Conservation (phyloP, 2,888 invertebrate genomes). For the Ectemnius lituratus region DNA sequence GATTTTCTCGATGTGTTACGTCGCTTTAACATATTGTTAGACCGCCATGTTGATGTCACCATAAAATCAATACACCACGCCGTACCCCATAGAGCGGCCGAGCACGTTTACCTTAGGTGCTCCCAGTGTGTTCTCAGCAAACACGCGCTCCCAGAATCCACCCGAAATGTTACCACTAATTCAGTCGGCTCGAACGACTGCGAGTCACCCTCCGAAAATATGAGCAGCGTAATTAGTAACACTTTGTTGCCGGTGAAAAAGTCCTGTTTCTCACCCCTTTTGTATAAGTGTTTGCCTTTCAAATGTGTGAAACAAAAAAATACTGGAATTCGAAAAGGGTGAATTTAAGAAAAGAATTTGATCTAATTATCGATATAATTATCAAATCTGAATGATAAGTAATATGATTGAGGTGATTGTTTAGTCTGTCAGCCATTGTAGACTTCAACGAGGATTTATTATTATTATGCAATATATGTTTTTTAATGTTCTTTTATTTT, state of each 20-base stretch:
- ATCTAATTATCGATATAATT: no score
- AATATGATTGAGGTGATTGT: no score
- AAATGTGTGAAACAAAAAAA: no score
- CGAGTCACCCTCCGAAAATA: background rate
- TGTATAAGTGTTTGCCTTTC: no score
- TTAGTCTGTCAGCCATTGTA: no score
- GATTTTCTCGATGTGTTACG: conserved; percentile 7
- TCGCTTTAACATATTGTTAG: conserved; percentile 50
- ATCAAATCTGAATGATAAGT: no score
- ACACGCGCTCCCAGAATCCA: background rate
- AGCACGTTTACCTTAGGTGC: background rate
- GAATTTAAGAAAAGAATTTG: no score
- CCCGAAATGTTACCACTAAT: conserved; percentile 1
- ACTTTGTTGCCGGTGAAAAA: background rate
- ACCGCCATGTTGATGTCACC: conserved; percentile 48
- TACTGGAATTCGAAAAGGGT: no score
- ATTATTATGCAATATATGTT: no score
- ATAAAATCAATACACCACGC: conserved; percentile 57
- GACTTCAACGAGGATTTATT: no score
- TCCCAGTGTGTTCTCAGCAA: background rate
- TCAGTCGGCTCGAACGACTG: background rate
- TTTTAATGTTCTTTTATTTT: no score
- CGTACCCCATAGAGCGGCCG: conserved; percentile 37
- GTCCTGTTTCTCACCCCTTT: no score
- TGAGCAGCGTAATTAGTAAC: conserved; percentile 1